phyloP scores from a whole-genome alignment of 2,888 invertebrate genomes.

The Fragum fragum region DNA sequence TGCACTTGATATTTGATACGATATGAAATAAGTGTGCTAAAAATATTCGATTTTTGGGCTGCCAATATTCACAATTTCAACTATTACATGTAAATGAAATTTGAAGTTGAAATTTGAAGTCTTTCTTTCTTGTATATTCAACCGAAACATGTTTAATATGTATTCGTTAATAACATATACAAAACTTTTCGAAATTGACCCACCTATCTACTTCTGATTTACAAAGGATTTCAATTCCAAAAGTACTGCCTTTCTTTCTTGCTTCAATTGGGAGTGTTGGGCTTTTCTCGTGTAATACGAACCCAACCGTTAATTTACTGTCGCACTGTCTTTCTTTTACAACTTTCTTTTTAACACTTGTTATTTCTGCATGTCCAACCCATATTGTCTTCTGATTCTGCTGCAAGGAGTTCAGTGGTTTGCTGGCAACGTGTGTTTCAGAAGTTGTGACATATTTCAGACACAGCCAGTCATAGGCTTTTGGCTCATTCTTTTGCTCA shows the following conservation, averaged over 20 bases:
- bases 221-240: constrained; percentile 47
- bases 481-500: constrained; percentile 19
- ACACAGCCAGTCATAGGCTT: constrained; percentile 49
- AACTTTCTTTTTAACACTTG: constrained; percentile 21
- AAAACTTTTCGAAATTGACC: no score
- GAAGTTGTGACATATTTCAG: background rate
- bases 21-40: no score
- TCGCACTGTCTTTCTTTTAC: background rate
- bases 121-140: no score
- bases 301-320: constrained; percentile 29
- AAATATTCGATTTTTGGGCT: no score
- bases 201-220: constrained; percentile 61
- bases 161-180: no score
- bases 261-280: constrained; percentile 18
- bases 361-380: constrained; percentile 45
- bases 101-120: no score
- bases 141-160: no score
- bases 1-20: no score
- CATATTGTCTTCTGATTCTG: constrained; percentile 11
- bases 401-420: background rate
- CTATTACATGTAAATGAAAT: no score
- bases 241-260: constrained; percentile 9
- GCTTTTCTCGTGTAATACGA: constrained; percentile 24
- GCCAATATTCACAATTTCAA: no score
- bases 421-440: background rate